These are phyloP conservation scores for Crotalus helleri DNA, from an alignment of 2,113 vertebrate species.

Conservation along the genomic window DNA sequence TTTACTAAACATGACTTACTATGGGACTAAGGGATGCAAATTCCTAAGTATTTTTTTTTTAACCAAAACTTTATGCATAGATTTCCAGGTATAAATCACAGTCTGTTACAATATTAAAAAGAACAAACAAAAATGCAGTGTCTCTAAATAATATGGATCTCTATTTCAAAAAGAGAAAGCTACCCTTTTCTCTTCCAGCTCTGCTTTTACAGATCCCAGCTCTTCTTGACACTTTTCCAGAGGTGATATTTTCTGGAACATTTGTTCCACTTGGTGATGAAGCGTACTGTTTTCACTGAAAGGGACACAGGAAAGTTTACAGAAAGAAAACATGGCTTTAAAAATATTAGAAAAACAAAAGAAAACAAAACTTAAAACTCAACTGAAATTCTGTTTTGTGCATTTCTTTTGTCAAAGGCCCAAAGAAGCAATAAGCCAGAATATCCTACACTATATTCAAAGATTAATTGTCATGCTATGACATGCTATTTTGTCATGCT, in stretches of 20 bases:
- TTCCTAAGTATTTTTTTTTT: neutral
- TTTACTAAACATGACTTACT: too few relatives aligned
- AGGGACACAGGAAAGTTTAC: neutral
- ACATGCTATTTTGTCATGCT: neutral
- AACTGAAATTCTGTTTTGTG: neutral
- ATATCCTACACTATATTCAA: neutral
- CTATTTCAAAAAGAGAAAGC: neutral
- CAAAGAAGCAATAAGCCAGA: neutral
- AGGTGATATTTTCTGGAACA: constrained; percentile 80
- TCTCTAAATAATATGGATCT: neutral
- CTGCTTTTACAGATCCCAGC: constrained; percentile 75
- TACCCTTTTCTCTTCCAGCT: constrained; percentile 89
- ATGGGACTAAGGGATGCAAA: neutral
- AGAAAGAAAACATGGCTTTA: neutral
- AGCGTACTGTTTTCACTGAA: constrained; percentile 83
- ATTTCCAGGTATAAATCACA: neutral
- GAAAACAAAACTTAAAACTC: neutral
- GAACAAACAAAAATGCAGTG: neutral
- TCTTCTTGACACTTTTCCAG: constrained; percentile 83
- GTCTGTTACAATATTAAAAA: neutral
- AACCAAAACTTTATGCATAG: neutral
- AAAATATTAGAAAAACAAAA: neutral
- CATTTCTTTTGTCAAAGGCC: neutral
- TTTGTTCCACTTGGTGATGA: constrained; percentile 85
- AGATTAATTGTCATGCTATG: neutral